Base-by-base conservation (phyloP, 2,888 invertebrate species). In the Napeogenes inachia region DNA sequence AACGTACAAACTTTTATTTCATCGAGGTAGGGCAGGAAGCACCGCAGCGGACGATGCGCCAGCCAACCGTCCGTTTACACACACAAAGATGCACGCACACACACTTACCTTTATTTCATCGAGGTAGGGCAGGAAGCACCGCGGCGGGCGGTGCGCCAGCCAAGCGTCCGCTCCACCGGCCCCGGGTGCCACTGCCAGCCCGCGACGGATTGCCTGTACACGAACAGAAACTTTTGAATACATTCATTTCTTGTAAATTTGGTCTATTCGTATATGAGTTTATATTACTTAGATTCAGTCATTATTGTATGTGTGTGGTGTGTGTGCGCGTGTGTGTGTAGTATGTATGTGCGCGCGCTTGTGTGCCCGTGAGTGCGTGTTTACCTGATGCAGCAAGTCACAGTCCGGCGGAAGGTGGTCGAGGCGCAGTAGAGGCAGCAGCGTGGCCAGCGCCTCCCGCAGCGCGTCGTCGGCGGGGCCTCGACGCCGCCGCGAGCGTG, bases 1-100 rank as follows among this genome's bases (percentile, higher is more conserved):
- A 10, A 33, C 30, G 45, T 8, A 30, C 66, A 61, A 73, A 95
- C 95, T 92, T 98, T 98, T 12, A 97, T 94, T 91, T 98, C 98
- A 81, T 98, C 98, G 73, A 96, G 96, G 82, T 98, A 98, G 47
- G 98, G 98, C 92, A 96, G 95, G 87, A 98, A 99, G 67, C 98
- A 93, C 54, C 99, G 91, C 58, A 98, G 97, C 70, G 97, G 93
- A 5, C 97, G 94, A 79, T 93, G 94, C 12, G 95, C 87, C 61
- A 96, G 95, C 96, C 96, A 96, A 50, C 96, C 96, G 79, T 94
- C 95, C 92, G 95, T 95, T 92, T 21, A 21, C n/a, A 33, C 30
- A 42, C 6, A 30, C 66, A 21, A 1, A 21, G 21, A 21, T 21
- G 21, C 21, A 21, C 21, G 21, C 33, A 21, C n/a, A 33, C 30